Evolutionary conservation across 2,113 vertebrate genomes (phyloP), one percentile per base, ranked within the genome.

Genomic region (Dicaeum eximium): DNA sequence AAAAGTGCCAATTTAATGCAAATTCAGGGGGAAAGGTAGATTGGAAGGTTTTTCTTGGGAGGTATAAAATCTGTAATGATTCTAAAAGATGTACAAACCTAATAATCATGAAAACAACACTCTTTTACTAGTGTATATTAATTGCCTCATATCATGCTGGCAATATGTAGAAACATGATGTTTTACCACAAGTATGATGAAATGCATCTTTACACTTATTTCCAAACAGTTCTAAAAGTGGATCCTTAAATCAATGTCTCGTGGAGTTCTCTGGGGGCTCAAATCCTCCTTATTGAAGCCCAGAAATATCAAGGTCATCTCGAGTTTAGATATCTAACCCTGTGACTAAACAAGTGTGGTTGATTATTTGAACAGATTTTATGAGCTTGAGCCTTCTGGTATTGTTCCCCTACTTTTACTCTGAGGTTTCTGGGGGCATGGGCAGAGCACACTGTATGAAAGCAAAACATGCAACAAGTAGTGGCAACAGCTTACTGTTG

Each of bases 71-170:
- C 75, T 89, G 58, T 86, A 93, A 95, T 92, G 75, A 92, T 48
- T 89, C 56, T 47, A 87, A 88, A 92, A 93, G 53, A 81, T 81
- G 78, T 70, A 80, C 73, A 91, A 89, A 69, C 16, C 42, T 90
- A 96, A 94, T 91, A 95, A 96, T 96, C 35, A 79, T 88, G 83
- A 92, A 92, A 95, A 38, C 28, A 94, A 77, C 35, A 42, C 28
- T 93, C 27, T 86, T 71, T 93, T 83, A 66, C 60, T 88, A 45
- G 51, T 58, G 33, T 82, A 66, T 83, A 72, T 95, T 95, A 96
- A 87, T 93, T 0, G 0, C 17, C 65, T 88, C 45, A 23, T 87
- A 88, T 83, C 87, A 72, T 88, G 80, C 85, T 96, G 91, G 67
- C 53, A 96, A 89, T 85, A 74, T 66, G 56, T 42, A 91, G 67